Conservation (phyloP, 2,797 vertebrate species). For the Coreius guichenoti region DNA sequence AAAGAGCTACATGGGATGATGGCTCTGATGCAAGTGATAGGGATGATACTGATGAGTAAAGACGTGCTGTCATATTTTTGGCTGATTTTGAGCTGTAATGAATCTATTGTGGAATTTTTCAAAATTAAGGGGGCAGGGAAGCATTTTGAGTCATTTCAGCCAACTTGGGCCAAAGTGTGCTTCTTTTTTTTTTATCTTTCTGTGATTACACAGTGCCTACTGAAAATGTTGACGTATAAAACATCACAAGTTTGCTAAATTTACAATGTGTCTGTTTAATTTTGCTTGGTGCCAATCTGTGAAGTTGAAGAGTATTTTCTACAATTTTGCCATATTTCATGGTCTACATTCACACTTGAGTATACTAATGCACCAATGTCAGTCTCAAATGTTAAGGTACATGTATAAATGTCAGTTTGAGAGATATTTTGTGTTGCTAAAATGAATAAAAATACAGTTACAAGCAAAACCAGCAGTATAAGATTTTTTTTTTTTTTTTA, state of each 20-base stretch:
- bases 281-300: not conserved
- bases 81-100: not conserved
- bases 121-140: not conserved
- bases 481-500: not conserved
- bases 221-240: not conserved
- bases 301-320: not conserved
- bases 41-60: constrained; percentile 1
- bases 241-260: not conserved
- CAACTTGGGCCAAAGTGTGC: not conserved
- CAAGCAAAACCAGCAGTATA: not conserved
- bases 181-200: not conserved
- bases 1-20: constrained; percentile 9
- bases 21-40: not conserved
- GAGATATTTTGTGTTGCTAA: not conserved
- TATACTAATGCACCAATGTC: too few species aligned
- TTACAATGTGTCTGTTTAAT: not conserved
- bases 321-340: not conserved
- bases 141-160: not conserved
- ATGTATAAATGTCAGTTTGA: not conserved
- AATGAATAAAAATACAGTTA: not conserved
- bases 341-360: not conserved
- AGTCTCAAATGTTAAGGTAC: not conserved
- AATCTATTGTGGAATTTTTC: not conserved
- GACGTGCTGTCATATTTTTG: not conserved
- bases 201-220: constrained; percentile 5